Evolutionary conservation across 2,888 invertebrate genomes (phyloP), one percentile per base, ranked within the genome.

Genomic region (Eudemis profundana): DNA sequence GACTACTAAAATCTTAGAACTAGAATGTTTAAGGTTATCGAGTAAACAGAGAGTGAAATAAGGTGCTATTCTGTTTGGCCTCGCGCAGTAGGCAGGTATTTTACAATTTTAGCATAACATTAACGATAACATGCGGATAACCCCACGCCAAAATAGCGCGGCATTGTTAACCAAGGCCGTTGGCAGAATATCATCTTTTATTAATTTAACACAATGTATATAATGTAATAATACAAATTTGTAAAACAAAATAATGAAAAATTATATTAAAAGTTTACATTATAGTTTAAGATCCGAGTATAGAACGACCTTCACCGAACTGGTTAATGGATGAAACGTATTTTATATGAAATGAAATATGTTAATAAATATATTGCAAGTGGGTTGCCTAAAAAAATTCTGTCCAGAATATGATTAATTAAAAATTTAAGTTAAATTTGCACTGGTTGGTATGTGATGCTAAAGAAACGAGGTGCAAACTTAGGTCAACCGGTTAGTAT

Each of bases 71-170:
- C 2, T 33, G 1, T 33, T 1, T 8, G 44, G 12, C 19, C 44
- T 44, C 19, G 44, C 19, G 12, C 33, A 2, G 33, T 21, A 44
- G 12, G n/a, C 1, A 15, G 12, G n/a, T 4, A 15, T 21, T 44
- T 4, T 44, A 44, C 44, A 44, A 44, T 44, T 44, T 44, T 44
- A 19, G 44, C 44, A 19, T 19, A 19, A 44, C 44, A 19, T 44
- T 33, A 12, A 3, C 44, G 44, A 44, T 44, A 19, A 44, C 44
- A 10, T 19, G 19, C 44, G 12, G 44, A 10, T 44, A 19, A n/a
- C 44, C 38, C 19, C 19, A 44, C 19, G 12, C 44, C 10, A 4
- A 44, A 44, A 44, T 44, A 44, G 21, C 44, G 21, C 44, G 33
- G 12, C 33, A 23, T 23, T 4, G 3, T 23, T 5, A 5, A 23